Percentiles rank a stretch among this genome's conserved stretches.
phyloP scores from a whole-genome alignment of 1,140 invertebrate species.

The Proctacanthus coquilletti region DNA sequence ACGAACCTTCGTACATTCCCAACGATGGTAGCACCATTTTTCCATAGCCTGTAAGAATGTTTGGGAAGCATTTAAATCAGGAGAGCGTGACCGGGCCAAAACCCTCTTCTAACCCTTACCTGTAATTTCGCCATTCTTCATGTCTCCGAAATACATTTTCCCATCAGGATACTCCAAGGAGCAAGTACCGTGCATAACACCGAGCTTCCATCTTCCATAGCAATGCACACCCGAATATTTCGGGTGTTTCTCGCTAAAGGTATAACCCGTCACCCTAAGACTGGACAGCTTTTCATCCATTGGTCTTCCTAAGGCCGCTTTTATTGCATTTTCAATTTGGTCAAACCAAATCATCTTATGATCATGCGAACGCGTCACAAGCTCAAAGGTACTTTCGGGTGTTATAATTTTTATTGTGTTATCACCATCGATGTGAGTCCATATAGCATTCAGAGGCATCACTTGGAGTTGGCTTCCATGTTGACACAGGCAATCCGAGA shows the following conservation, averaged over 20 bases:
- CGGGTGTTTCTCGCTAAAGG: slow-evolving; percentile 50
- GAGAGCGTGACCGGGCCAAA: not conserved
- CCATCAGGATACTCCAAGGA: slow-evolving; percentile 70
- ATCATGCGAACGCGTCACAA: slow-evolving; percentile 45
- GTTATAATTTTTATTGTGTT: slow-evolving; percentile 42
- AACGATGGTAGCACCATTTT: slow-evolving; percentile 27
- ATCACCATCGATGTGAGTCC: slow-evolving; percentile 50
- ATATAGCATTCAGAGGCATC: slow-evolving; percentile 57
- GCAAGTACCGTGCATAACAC: slow-evolving; percentile 66
- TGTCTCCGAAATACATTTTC: slow-evolving; percentile 59
- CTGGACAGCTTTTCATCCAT: slow-evolving; percentile 45
- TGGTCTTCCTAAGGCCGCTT: slow-evolving; percentile 36
- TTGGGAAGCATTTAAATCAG: not conserved
- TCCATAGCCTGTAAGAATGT: slow-evolving; percentile 16
- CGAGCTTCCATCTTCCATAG: slow-evolving; percentile 57
- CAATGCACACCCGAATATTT: slow-evolving; percentile 66
- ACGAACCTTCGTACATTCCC: slow-evolving; percentile 65
- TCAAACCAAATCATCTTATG: slow-evolving; percentile 69
- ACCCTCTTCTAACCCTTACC: slow-evolving; percentile 30
- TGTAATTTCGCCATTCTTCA: slow-evolving; percentile 55
- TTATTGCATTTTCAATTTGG: slow-evolving; percentile 46
- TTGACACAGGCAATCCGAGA: slow-evolving; percentile 60
- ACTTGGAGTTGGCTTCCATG: slow-evolving; percentile 42
- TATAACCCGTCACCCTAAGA: slow-evolving; percentile 50
- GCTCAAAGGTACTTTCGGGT: slow-evolving; percentile 59